phyloP scores from a whole-genome alignment of 2,797 vertebrate species.

The Falco novaeseelandiae region DNA sequence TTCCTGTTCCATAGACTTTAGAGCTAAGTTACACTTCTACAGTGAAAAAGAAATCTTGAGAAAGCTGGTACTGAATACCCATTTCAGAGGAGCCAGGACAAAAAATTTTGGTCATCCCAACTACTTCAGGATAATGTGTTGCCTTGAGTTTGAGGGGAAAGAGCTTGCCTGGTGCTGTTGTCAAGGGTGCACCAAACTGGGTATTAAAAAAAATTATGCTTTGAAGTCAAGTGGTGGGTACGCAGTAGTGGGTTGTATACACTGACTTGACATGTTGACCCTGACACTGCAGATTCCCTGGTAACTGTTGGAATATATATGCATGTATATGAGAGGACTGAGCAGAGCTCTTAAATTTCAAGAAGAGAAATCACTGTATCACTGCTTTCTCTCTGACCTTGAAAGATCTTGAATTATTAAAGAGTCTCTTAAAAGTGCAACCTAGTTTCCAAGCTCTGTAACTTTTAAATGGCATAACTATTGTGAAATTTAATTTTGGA shows the following conservation, averaged over 20 bases:
- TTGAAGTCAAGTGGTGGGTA: background rate
- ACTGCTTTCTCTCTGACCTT: slow-evolving; percentile 66
- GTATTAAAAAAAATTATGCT: background rate
- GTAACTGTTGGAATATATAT: slow-evolving; percentile 2
- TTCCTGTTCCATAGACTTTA: background rate
- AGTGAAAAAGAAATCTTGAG: background rate
- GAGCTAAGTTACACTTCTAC: background rate
- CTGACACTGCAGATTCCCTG: background rate
- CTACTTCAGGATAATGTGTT: background rate
- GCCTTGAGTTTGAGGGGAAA: background rate
- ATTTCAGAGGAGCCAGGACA: background rate
- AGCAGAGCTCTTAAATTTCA: slow-evolving; percentile 35
- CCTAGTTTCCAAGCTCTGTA: slow-evolving; percentile 51
- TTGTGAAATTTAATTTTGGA: slow-evolving; percentile 42
- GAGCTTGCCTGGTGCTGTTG: background rate
- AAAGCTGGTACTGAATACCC: background rate
- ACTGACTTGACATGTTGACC: background rate
- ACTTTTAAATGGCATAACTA: slow-evolving; percentile 30
- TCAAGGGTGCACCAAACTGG: background rate
- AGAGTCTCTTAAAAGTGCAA: slow-evolving; percentile 48
- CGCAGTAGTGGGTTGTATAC: background rate
- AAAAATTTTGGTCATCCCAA: background rate
- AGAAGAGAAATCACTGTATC: slow-evolving; percentile 34
- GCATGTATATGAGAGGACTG: background rate
- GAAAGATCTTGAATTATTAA: slow-evolving; percentile 72